Evolutionary conservation across 2,888 invertebrate genomes (phyloP), one percentile per base, ranked within the genome.

Genomic region (Phengaris arion): DNA sequence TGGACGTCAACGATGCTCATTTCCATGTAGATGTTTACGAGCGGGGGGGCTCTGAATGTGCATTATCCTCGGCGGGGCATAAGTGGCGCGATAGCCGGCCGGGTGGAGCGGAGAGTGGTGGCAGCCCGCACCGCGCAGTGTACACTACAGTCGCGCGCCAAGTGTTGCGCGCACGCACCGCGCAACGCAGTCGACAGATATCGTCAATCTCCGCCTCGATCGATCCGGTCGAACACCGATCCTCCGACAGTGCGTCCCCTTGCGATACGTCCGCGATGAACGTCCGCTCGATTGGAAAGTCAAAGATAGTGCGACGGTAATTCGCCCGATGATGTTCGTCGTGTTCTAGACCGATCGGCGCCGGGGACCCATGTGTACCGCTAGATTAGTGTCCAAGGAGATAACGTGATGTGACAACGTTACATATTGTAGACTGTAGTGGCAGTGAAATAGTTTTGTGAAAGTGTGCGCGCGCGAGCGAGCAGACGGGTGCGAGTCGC

Each of bases 371-470:
- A 80, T 80, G 80, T 80, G 83, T 79, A 81, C 85, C 81, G 83
- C 64, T 64, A 64, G 82, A 83, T 82, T 82, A 80, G 87, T 89
- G 89, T 84, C 84, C 83, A 84, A 85, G 86, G 88, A 91, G 90
- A 90, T 92, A 91, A 89, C 89, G 92, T 92, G 92, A 93, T 93
- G 93, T 93, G 93, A 92, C 92, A 91, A 87, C 88, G 87, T 89
- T 88, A 87, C 87, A 85, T 89, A 86, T 85, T 82, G 82, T 84
- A 86, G 90, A 86, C 85, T 82, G 82, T 84, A 86, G 90, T 90
- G 90, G 85, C 85, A 88, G 92, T 93, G 93, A 88, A 90, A 91
- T 92, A 91, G 90, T 90, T 90, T 91, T 92, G 93, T 93, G 93
- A 93, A 92, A 93, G 93, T 93, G 93, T 90, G 90, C 89, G 82